A percentile compares a stretch with the other conserved stretches of the same genome.
phyloP scores from a whole-genome alignment of 2,113 vertebrate species.

The Diadophis punctatus region DNA sequence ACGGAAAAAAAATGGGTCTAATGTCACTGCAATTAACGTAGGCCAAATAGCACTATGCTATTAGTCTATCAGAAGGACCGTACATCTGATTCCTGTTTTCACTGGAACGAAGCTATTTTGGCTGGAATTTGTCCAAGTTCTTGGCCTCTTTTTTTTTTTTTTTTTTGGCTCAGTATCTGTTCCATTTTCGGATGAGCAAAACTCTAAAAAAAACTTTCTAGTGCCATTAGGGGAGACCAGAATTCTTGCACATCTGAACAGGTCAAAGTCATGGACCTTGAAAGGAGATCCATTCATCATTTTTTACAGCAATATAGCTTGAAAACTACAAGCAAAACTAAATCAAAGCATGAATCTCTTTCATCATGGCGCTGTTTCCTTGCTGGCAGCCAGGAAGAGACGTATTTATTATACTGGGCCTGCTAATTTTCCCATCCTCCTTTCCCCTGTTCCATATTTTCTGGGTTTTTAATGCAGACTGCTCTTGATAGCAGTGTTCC shows the following conservation, averaged over 20 bases:
- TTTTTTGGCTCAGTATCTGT: conserved; percentile 27
- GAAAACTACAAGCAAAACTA: conserved; percentile 44
- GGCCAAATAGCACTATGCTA: conserved; percentile 51
- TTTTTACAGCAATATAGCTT: conserved; percentile 48
- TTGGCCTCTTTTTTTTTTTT: conserved; percentile 17
- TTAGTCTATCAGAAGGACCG: conserved; percentile 48
- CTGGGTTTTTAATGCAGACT: not conserved
- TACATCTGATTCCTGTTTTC: conserved; percentile 63
- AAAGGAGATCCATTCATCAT: conserved; percentile 57
- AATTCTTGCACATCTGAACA: conserved; percentile 51
- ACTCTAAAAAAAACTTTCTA: conserved; percentile 28
- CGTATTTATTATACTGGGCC: conserved; percentile 31
- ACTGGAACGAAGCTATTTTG: conserved; percentile 62
- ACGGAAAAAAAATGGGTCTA: conserved; percentile 47
- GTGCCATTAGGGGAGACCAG: conserved; percentile 41
- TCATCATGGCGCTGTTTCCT: not conserved
- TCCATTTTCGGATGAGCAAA: conserved; percentile 48
- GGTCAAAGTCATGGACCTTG: conserved; percentile 48
- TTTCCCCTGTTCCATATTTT: not conserved
- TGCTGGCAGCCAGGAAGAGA: conserved; percentile 19
- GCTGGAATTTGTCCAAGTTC: conserved; percentile 63
- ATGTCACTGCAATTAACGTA: conserved; percentile 42
- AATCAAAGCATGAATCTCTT: conserved; percentile 34
- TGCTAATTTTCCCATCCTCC: conserved; percentile 9
- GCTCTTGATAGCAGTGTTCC: not conserved